Evolutionary conservation across 2,888 invertebrate species (phyloP).

Genomic region (Notodonta dromedarius): DNA sequence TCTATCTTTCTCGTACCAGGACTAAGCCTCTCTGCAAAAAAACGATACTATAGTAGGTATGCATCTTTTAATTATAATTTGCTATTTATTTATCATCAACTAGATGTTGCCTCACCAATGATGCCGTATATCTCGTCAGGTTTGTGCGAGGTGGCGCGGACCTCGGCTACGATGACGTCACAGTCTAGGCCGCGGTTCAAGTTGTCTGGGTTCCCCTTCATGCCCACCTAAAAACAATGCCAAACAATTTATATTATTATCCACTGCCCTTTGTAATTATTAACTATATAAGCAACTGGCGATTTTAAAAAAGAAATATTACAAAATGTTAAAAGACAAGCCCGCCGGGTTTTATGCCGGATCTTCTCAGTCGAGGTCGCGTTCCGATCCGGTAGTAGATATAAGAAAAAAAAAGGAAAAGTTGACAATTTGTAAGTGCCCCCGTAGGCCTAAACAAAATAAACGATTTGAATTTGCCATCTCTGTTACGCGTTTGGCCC

Average conservation of each 20-base stretch:
- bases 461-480: too few species aligned
- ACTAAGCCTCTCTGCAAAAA: constrained; percentile 90
- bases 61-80: neutral
- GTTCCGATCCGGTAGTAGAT: too few species aligned
- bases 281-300: too few species aligned
- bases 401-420: too few species aligned
- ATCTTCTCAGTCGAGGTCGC: too few species aligned
- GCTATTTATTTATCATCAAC: neutral
- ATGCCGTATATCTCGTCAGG: constrained; percentile 99
- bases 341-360: too few species aligned
- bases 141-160: constrained; percentile 98
- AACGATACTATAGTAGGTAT: neutral
- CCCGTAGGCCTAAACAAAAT: too few species aligned
- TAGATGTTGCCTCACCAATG: constrained; percentile 79
- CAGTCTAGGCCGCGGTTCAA: constrained; percentile 97
- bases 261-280: too few species aligned
- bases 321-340: too few species aligned
- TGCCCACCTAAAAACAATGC: constrained; percentile 87
- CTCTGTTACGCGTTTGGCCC: too few species aligned
- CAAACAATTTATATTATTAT: neutral
- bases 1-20: constrained; percentile 99
- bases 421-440: too few species aligned
- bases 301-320: too few species aligned
- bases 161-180: constrained; percentile 99
- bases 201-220: constrained; percentile 97